Conservation (phyloP, 2,888 invertebrate genomes). For the Chouioia cunea region DNA sequence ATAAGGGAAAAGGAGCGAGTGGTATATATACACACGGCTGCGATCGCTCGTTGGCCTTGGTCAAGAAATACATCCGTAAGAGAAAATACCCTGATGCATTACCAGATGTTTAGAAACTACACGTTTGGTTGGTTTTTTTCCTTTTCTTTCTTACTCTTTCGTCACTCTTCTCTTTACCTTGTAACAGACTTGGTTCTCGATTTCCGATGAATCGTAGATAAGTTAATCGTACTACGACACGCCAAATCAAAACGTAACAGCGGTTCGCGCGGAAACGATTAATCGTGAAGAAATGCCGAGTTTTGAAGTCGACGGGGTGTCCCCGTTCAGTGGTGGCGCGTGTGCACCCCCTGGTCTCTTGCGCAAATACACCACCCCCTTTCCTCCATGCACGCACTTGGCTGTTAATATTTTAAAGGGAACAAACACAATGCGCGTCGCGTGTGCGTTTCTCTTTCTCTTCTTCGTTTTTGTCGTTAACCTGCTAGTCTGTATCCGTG, state of each 20-base stretch:
- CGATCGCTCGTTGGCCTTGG: slow-evolving; percentile 5
- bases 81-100: too few species aligned
- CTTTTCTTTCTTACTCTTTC: too few species aligned
- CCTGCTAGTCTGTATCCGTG: slow-evolving; percentile 53
- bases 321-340: slow-evolving; percentile 3
- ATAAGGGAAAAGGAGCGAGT: slow-evolving; percentile 6
- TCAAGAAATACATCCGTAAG: not conserved
- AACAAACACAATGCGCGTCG: slow-evolving; percentile 16
- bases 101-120: too few species aligned
- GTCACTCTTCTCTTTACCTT: too few species aligned
- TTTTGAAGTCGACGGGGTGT: slow-evolving; percentile 27
- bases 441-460: not conserved
- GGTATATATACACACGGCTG: not conserved
- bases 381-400: slow-evolving; percentile 2
- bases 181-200: too few species aligned
- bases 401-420: slow-evolving; percentile 45
- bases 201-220: not conserved
- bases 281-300: not conserved
- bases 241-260: slow-evolving; percentile 7
- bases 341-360: slow-evolving; percentile 15
- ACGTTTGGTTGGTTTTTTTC: too few species aligned
- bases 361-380: not conserved
- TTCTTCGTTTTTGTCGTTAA: slow-evolving; percentile 45
- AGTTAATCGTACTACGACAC: slow-evolving; percentile 24
- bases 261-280: too few species aligned